Conservation (phyloP, 2,888 invertebrate genomes). For the Tipula helvola region DNA sequence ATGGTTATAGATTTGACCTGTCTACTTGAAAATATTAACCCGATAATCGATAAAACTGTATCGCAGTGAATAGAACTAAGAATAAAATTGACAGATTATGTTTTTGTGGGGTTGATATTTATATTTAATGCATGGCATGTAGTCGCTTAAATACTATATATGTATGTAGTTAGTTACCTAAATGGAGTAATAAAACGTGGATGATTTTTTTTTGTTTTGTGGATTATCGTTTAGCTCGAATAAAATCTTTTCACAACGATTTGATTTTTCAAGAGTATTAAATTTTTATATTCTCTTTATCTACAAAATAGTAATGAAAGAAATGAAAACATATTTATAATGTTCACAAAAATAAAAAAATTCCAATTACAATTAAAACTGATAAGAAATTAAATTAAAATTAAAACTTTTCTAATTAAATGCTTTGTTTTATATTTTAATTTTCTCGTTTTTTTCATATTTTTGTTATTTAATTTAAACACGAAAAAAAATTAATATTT, state of each 20-base stretch:
- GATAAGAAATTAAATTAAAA: neutral
- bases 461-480: too few species aligned
- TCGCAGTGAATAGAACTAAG: neutral
- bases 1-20: neutral
- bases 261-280: neutral
- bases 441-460: too few species aligned
- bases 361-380: neutral
- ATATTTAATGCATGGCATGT: too few species aligned
- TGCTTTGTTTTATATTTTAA: neutral
- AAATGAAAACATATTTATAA: neutral
- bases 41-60: neutral
- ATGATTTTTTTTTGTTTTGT: too few species aligned
- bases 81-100: neutral
- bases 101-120: neutral
- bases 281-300: neutral
- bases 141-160: too few species aligned
- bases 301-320: neutral
- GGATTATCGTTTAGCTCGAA: neutral
- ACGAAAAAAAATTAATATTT: too few species aligned
- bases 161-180: too few species aligned
- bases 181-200: too few species aligned
- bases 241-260: neutral
- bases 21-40: neutral
- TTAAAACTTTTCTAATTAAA: neutral
- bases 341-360: neutral